Base-by-base conservation (phyloP, 2,888 invertebrate genomes). In the Herminia tarsipennalis region DNA sequence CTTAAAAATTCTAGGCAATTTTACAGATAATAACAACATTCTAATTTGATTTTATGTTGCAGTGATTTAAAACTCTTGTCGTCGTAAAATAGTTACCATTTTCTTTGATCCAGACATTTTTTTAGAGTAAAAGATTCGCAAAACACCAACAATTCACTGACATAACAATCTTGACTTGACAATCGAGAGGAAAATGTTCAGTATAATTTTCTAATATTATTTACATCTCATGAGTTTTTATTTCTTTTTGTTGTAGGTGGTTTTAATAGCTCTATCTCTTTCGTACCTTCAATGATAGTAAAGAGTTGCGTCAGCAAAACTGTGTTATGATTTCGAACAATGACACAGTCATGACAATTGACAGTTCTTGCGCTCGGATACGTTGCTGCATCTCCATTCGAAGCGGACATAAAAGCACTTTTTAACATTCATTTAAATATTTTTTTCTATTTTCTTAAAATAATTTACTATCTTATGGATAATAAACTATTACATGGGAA, bases 81-180 rank as follows among this genome's bases (percentile, higher is more conserved):
- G 32, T 5, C 28, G 28, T 39, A 10, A 30, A 33, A 51, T 38
- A 27, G n/a, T 50, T 88, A 92, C 91, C 89, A 92, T 79, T 82
- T 87, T 89, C 71, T 86, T 86, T 62, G 86, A 75, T 67, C 76
- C 83, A 70, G 90, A 88, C 91, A 88, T 90, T 75, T 70, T 79
- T 73, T 69, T 46, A 8, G 6, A 20, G 30, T 49, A 57, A 55
- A 57, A 50, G 55, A 55, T 35, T 69, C 65, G 59, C 68, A 76
- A 75, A 79, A 79, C 71, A 81, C 73, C 78, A 81, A 79, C 73
- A 82, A 73, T 70, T 71, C 69, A 76, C 69, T 76, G 78, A 78
- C 79, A 63, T 66, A 59, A 57, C 62, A 66, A 63, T 57, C 38
- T 40, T 24, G 52, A 60, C 68, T 65, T 70, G 64, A 70, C 68